A percentile compares a stretch with the other conserved stretches of the same genome.
These are phyloP conservation scores for Stegastes partitus DNA, from an alignment of 2,113 vertebrate genomes.

Conservation along the genomic window DNA sequence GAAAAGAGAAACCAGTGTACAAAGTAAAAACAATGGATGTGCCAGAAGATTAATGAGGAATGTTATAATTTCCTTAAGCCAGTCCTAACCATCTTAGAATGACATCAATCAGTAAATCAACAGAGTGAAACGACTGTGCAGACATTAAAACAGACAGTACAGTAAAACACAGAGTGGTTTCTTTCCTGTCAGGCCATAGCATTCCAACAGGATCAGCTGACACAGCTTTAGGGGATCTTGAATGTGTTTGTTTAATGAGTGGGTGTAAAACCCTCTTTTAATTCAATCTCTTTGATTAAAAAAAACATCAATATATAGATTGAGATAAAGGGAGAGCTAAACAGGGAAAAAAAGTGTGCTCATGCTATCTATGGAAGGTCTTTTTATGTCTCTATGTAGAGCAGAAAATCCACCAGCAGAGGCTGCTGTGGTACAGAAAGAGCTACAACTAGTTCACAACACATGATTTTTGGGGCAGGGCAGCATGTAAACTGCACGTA, in stretches of 20 bases:
- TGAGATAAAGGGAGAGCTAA: neutral
- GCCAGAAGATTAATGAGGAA: too few relatives aligned
- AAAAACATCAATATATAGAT: neutral
- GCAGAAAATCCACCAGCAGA: slow-evolving; percentile 25
- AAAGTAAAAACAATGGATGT: neutral
- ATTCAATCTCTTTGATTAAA: neutral
- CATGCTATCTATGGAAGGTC: neutral
- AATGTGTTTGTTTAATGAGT: neutral
- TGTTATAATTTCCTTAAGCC: too few relatives aligned
- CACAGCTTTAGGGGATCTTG: slow-evolving; percentile 31
- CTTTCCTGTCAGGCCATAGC: neutral
- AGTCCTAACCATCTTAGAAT: too few relatives aligned
- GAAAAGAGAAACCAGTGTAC: neutral
- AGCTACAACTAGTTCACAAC: neutral
- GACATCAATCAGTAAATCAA: neutral
- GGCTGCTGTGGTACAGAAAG: neutral
- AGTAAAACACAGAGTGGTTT: neutral
- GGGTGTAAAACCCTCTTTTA: neutral
- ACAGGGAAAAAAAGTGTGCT: neutral
- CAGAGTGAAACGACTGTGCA: neutral
- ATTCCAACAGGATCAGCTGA: slow-evolving; percentile 41
- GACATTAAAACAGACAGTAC: neutral
- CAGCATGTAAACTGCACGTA: neutral
- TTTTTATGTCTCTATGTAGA: neutral
- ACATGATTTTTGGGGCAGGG: neutral